Evolutionary conservation across 2,888 invertebrate genomes (phyloP), one percentile per base, ranked within the genome.

Genomic region (Hecatera dysodea): DNA sequence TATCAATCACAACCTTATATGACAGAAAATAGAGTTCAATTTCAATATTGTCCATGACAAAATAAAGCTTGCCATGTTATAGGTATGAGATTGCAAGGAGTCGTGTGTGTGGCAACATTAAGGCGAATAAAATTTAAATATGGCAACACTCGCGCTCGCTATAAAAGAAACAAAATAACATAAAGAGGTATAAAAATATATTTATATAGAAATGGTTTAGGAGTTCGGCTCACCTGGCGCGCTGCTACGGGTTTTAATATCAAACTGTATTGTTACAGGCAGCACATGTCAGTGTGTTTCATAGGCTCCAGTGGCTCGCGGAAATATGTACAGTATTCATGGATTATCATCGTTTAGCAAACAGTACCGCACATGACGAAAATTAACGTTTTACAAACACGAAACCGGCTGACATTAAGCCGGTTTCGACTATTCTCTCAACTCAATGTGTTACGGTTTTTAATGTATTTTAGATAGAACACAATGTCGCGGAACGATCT

Each of bases 121-220:
- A 95, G 95, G 94, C 92, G 90, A 93, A 95, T 95, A 95, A 95
- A 95, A 95, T 95, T 95, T 95, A 95, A 95, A 95, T 95, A 95
- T 93, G 93, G 95, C 93, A 93, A 93, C 95, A 94, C 90, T 87
- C 88, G 91, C 88, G 86, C 82, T 86, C 86, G 94, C 92, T 91
- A 93, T 94, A 93, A 94, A 94, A 90, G 91, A 90, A 93, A 90
- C 89, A 89, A 90, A 91, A 94, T 92, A 93, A 93, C 93, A 93
- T 92, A 91, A 92, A 91, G 91, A 90, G 87, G 86, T 89, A 91
- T 91, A 88, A 86, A 87, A 88, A 85, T 85, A 85, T 85, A 89
- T 90, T 89, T 89, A 90, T 89, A 89, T 85, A 88, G 87, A 84
- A 88, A 90, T 87, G 86, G 87, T 85, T 84, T 84, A 83, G 84